phyloP scores from a whole-genome alignment of 2,888 invertebrate species.

The Drosophila bunnanda region DNA sequence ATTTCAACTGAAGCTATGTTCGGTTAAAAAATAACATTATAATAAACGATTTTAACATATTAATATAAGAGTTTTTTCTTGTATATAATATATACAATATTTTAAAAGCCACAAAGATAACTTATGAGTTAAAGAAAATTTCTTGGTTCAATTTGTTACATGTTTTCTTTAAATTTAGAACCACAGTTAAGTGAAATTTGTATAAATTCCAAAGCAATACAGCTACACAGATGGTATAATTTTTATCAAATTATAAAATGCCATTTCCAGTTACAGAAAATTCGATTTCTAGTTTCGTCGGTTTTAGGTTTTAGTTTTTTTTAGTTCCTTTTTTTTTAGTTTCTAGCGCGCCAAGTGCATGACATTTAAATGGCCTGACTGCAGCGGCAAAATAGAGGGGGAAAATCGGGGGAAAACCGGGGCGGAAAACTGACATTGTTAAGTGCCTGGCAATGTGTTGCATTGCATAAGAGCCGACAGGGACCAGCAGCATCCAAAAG shows the following conservation, averaged over 20 bases:
- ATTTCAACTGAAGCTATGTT: not conserved
- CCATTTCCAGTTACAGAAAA: constrained; percentile 17
- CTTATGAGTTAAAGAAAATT: not conserved
- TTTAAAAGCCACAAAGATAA: too few species aligned
- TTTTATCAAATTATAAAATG: constrained; percentile 3
- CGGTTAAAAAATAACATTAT: not conserved
- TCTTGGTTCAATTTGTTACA: not conserved
- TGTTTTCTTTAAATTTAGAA: not conserved
- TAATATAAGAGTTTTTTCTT: not conserved
- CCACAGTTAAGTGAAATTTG: not conserved
- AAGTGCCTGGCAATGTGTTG: constrained; percentile 57
- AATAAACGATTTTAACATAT: not conserved
- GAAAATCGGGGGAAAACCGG: not conserved
- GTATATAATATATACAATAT: not conserved
- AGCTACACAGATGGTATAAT: not conserved
- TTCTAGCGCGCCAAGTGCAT: constrained; percentile 72
- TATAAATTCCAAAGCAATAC: not conserved
- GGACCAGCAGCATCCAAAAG: constrained; percentile 4
- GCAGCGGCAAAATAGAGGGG: not conserved
- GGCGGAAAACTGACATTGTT: constrained; percentile 53
- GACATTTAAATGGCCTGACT: constrained; percentile 70
- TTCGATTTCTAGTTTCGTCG: constrained; percentile 17
- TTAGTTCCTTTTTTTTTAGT: constrained; percentile 59
- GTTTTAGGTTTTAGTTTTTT: constrained; percentile 31
- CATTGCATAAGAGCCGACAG: constrained; percentile 15